Evolutionary conservation across 2,888 invertebrate species (phyloP), one percentile per base, ranked within the genome.

Genomic region (Pollenia labialis): DNA sequence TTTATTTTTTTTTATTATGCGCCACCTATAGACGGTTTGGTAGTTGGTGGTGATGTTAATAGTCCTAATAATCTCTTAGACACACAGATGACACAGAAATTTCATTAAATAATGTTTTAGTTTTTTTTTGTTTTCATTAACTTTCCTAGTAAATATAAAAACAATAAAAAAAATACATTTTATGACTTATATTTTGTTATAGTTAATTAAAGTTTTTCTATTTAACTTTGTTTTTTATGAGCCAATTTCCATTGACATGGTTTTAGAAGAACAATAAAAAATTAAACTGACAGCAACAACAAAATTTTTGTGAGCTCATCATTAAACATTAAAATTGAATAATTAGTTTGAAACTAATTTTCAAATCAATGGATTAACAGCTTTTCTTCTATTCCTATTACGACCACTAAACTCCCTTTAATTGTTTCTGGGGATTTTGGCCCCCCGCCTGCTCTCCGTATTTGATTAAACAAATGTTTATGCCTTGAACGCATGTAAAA

Each of bases 281-380:
- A 32, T 44, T 16, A 32, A 64, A 32, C 32, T 18, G 58, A 44
- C 0, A 12, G 44, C n/a, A 46, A 16, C 0, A 80, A 18, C n/a
- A 72, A 52, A 14, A 52, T 40, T 52, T 40, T 75, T 58, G 48
- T 46, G n/a, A 74, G 58, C 16, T 75, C 68, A 68, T 52, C 54
- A 69, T 76, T 72, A 72, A 72, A 79, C 72, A 66, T 50, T 56
- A 72, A 87, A 87, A 68, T 71, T 76, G 54, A 80, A 76, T 80
- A 83, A 86, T 86, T 80, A 86, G 80, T 83, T 83, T 58, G 10
- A 83, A 76, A 72, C 80, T 66, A 86, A 83, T 86, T 86, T 77
- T 72, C 40, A 52, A 68, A 79, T 79, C 74, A 66, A 74, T 79
- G 66, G 72, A 81, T 77, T 82, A 82, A 69, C 66, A 66, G 66